Evolutionary conservation across 2,888 invertebrate species (phyloP), one percentile per base, ranked within the genome.

Genomic region (Pachycephus smyrnensis): DNA sequence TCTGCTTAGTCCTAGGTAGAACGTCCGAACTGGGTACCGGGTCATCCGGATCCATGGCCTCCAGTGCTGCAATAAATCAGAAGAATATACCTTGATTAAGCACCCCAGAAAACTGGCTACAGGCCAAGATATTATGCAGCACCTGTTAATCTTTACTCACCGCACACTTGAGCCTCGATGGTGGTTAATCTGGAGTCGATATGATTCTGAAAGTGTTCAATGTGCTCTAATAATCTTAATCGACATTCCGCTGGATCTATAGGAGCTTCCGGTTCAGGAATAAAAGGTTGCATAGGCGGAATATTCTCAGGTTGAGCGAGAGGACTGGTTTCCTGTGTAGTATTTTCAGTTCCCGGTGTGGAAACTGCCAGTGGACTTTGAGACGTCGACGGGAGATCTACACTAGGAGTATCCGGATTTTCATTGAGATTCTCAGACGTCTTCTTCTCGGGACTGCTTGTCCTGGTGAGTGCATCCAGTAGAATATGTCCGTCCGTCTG

Each of bases 241-340:
- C 96, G 94, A 86, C 97, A 97, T 89, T 95, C 96, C 73, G 94
- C 93, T 73, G 95, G 94, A 91, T 97, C 96, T 78, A 97, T 97
- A 3, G 96, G 95, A 15, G 96, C 96, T 90, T 97, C 97, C 0
- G 97, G 97, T 90, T 95, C 94, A 15, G 97, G 97, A 82, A 94
- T 94, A 75, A 90, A 88, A 32, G 91, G 89, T 77, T 89, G 90
- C 40, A 86, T 78, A 3, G 87, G 87, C 31, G 32, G 12, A 32
- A 30, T 11, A 12, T n/a, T 12, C 4, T 69, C 69, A 12, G 69
- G 69, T 6, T 75, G 68, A 23, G 32, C 30, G 0, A 75, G 36
- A 71, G 31, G 23, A 35, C 71, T 35, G 40, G 73, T 33, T 40
- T 75, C 55, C 11, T 68, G 75, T 15, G 69, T 73, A 69, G 30